Base-by-base conservation (phyloP, 2,797 vertebrate genomes). In the Agapornis canus region DNA sequence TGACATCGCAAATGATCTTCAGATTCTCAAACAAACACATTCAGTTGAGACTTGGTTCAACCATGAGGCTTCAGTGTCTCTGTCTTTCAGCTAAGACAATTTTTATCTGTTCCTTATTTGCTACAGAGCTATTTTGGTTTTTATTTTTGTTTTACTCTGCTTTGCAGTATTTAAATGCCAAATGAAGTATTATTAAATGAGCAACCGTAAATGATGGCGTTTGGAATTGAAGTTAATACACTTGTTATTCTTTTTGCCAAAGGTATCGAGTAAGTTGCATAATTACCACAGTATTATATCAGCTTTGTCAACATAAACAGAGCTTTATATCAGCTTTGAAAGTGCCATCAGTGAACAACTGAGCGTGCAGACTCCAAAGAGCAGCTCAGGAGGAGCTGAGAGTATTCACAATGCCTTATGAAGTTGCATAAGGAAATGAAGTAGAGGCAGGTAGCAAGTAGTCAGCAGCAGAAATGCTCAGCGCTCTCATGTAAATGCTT, bases 261-360 rank as follows among this genome's bases (percentile, higher is more conserved):
- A 96, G 73, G 90, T 96, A 92, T 92, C 7, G 39, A 95, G 73
- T 91, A 93, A 96, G 86, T 95, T 97, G 93, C 94, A 96, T 97
- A 97, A 95, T 87, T 92, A 93, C 61, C 76, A 90, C 35, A 92
- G 68, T 78, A 86, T 86, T 80, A 25, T 77, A 42, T 96, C 90
- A 79, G 87, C 86, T 92, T 94, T 85, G 87, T 92, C 89, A 90
- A 93, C 60, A 94, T 23, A 90, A 82, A 90, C 89, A 90, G 35
- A 84, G 69, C 65, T 73, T 82, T 77, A 39, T 56, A n/a, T 75
- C 32, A 6, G 91, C 95, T 94, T 95, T 84, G 66, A 95, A 86
- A 92, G 83, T 48, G 82, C 95, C 82, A 43, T 8, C 89, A 85
- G 89, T 91, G 91, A 91, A 68, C 57, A 66, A 83, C 39, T 27